Conservation (phyloP, 2,113 vertebrate genomes). For the Pan troglodytes region NHGRI_mPanTro3-v2.1_pri NC_072403.2:114468501-114469000, state of each 20-base stretch:
- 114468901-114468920: not conserved
- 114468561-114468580: slow-evolving; percentile 40
- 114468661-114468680: not conserved
- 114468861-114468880: not conserved
- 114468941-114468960: not conserved
- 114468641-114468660: slow-evolving; percentile 23
- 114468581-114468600: slow-evolving; percentile 48
- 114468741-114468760: not conserved
- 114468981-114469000: not conserved
- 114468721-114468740: not conserved
- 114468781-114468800: not conserved
- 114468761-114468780: not conserved
- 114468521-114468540: slow-evolving; percentile 58
- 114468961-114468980: not conserved
- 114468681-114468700: not conserved
- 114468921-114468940: not conserved
- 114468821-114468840: not conserved
- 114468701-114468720: not conserved
- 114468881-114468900: not conserved
- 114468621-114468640: slow-evolving; percentile 10
- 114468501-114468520: slow-evolving; percentile 37
- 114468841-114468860: not conserved
- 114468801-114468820: not conserved
- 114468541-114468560: slow-evolving; percentile 18
- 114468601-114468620: slow-evolving; percentile 32